Percentiles rank a stretch among this genome's conserved stretches.
Evolutionary conservation across 2,888 invertebrate genomes (phyloP).

Genomic region (Eucera pruinosa): DNA sequence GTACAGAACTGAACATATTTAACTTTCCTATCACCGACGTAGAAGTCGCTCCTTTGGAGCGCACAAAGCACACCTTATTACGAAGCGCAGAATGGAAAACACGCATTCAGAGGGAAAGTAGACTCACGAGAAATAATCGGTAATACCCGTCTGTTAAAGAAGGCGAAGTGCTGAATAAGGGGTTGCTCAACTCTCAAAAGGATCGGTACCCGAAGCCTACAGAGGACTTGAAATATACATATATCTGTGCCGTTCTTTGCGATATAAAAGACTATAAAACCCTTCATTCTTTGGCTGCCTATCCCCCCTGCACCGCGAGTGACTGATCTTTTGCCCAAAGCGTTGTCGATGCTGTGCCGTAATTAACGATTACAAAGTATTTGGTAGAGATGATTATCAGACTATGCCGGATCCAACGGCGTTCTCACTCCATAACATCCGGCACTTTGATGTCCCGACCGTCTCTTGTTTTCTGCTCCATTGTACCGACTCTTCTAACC

Average conservation of each 20-base stretch:
- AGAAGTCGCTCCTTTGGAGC: constrained; percentile 25
- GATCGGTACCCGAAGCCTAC: constrained; percentile 64
- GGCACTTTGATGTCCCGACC: constrained; percentile 83
- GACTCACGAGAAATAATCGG: constrained; percentile 66
- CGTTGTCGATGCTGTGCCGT: constrained; percentile 72
- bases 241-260: constrained; percentile 42
- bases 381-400: constrained; percentile 84
- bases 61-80: constrained; percentile 54
- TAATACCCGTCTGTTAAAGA: constrained; percentile 63
- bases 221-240: constrained; percentile 46
- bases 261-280: constrained; percentile 58
- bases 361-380: constrained; percentile 85
- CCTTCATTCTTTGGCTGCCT: constrained; percentile 32
- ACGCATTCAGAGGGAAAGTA: constrained; percentile 44
- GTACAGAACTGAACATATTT: constrained; percentile 20
- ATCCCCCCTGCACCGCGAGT: constrained; percentile 5
- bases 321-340: constrained; percentile 67
- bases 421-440: constrained; percentile 82
- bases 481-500: constrained; percentile 75
- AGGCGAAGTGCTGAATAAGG: constrained; percentile 66
- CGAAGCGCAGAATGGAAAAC: constrained; percentile 41
- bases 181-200: constrained; percentile 68
- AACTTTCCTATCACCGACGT: constrained; percentile 15
- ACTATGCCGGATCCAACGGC: constrained; percentile 82
- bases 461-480: constrained; percentile 83